Evolutionary conservation across 2,113 vertebrate genomes (phyloP), one percentile per base, ranked within the genome.

Genomic region (Delphinapterus leucas): DNA sequence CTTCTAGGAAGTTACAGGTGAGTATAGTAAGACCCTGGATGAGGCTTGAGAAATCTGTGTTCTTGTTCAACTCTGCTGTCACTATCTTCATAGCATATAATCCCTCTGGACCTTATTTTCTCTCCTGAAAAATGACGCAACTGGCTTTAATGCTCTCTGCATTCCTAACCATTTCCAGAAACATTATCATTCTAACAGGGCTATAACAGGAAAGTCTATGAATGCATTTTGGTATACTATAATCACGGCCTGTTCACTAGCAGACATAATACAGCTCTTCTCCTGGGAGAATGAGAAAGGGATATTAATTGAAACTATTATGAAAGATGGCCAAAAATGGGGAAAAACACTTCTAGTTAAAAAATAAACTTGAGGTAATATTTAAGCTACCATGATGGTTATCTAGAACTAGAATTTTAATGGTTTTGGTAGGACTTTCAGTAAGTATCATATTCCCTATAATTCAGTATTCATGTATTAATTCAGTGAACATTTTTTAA

Each of bases 331-430:
- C 36, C 28, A 11, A 71, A 87, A 70, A 61, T 84, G 41, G 36
- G 21, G 33, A 11, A 63, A 38, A 96, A 77, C 1, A 67, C 28
- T 92, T 71, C 25, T 58, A 21, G 81, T 44, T 90, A n/a, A 97
- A 79, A 95, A 91, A n/a, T 76, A 88, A 90, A 93, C 74, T 83
- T 84, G 65, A 95, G 83, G 7, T 60, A 85, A 71, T 33, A 71
- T 41, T 92, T 90, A 58, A 94, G 81, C 21, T 79, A 90, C 31
- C 7, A 5, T 53, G 21, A 84, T 36, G 33, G 0, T 86, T 79
- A 55, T 61, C 36, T 70, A 76, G 31, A 96, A 58, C 21, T 87
- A 33, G 31, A 80, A 86, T 93, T 87, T 68, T 65, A 87, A 79
- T 87, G 20, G 15, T 76, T 90, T 93, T 38, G 20, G 1, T 84